These are phyloP conservation scores for Opisthocomus hoazin DNA, from an alignment of 2,113 vertebrate species.

Conservation along the genomic window DNA sequence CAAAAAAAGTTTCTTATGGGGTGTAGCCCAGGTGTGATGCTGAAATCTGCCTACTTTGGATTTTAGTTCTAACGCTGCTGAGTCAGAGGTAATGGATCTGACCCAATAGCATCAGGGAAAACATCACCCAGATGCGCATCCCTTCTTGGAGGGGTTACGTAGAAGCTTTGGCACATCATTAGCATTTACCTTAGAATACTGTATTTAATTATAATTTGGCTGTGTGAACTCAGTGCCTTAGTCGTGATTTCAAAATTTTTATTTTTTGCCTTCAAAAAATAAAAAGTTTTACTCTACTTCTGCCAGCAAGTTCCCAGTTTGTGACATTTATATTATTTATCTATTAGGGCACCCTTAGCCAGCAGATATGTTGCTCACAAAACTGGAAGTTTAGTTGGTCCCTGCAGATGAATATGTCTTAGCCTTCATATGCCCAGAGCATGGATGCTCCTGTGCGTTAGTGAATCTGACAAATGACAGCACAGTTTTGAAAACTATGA, in stretches of 20 bases:
- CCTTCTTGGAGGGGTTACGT: background rate
- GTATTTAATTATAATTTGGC: background rate
- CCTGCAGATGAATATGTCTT: background rate
- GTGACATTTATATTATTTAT: background rate
- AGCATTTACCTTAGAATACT: background rate
- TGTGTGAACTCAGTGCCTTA: background rate
- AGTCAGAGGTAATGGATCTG: background rate
- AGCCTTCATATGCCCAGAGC: background rate
- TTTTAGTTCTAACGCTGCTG: background rate
- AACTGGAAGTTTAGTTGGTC: background rate
- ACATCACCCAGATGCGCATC: fast-evolving
- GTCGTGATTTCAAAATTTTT: background rate
- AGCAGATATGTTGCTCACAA: background rate
- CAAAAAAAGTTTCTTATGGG: background rate
- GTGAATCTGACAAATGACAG: background rate
- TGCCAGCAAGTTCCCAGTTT: background rate
- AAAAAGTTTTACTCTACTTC: background rate
- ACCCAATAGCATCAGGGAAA: background rate
- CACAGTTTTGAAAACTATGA: background rate
- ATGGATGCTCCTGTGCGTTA: background rate
- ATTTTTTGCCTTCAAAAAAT: background rate
- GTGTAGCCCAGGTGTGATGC: background rate
- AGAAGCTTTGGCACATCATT: background rate
- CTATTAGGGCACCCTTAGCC: background rate
- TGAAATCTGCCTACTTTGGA: background rate